phyloP scores from a whole-genome alignment of 2,888 invertebrate species.

The Hedya salicella region DNA sequence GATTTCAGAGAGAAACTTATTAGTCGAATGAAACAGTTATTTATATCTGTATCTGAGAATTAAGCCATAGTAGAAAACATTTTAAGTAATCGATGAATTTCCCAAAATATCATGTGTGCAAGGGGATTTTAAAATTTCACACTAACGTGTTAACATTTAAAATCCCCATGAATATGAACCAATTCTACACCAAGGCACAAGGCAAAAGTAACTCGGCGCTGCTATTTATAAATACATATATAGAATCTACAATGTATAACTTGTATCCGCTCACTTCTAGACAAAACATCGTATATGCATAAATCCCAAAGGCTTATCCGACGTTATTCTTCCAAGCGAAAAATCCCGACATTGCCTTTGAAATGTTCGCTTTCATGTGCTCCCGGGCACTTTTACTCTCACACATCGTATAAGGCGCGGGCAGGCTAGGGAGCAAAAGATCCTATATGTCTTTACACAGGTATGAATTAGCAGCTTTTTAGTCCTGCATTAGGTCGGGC shows the following conservation, averaged over 20 bases:
- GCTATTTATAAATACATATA: too few species aligned
- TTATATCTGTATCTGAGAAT: too few species aligned
- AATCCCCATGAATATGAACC: too few species aligned
- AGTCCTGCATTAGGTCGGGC: too few species aligned
- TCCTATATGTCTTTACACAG: not conserved
- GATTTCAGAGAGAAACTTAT: too few species aligned
- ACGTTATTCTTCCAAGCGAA: not conserved
- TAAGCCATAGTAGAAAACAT: too few species aligned
- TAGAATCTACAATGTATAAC: not conserved
- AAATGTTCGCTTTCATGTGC: conserved; percentile 25
- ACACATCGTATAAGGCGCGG: not conserved
- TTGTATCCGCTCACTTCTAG: not conserved
- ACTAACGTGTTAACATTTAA: too few species aligned
- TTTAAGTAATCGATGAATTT: too few species aligned
- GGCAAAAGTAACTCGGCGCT: not conserved
- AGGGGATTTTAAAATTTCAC: too few species aligned
- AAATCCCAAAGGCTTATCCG: not conserved
- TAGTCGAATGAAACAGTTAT: too few species aligned
- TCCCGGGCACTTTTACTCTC: conserved; percentile 34
- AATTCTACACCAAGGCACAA: not conserved
- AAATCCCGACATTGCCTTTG: conserved; percentile 24
- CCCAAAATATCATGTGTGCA: too few species aligned
- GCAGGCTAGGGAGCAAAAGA: not conserved
- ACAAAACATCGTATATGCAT: not conserved
- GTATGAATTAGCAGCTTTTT: too few species aligned